phyloP scores from a whole-genome alignment of 2,888 invertebrate species.

The Pachydiplax longipennis region DNA sequence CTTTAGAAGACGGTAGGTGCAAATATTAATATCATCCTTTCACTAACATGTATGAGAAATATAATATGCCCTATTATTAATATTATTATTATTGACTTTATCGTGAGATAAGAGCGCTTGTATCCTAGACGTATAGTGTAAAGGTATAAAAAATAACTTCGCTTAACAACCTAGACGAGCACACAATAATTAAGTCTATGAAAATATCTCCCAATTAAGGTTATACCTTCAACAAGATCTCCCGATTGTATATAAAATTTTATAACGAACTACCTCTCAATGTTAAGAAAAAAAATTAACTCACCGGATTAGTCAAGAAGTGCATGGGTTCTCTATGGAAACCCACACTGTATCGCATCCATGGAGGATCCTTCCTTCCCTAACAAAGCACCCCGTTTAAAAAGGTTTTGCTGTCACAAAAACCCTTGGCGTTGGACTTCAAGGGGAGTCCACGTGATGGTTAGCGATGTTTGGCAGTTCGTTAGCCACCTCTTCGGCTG shows the following conservation, averaged over 20 bases:
- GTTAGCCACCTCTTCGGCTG: not conserved
- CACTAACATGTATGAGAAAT: too few relatives aligned
- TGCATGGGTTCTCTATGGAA: not conserved
- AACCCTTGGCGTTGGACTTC: not conserved
- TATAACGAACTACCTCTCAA: not conserved
- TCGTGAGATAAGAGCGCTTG: too few relatives aligned
- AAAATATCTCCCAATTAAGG: too few relatives aligned
- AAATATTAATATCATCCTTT: too few relatives aligned
- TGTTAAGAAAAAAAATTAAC: not conserved
- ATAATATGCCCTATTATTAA: too few relatives aligned
- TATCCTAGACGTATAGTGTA: too few relatives aligned
- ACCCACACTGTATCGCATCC: not conserved
- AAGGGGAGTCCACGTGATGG: constrained; percentile 42
- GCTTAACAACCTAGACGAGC: too few relatives aligned
- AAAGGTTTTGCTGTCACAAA: not conserved
- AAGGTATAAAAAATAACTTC: too few relatives aligned
- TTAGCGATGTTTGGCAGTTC: not conserved
- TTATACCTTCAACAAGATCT: too few relatives aligned
- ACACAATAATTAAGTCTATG: too few relatives aligned
- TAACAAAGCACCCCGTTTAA: not conserved
- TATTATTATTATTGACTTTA: too few relatives aligned
- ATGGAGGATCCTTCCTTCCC: not conserved
- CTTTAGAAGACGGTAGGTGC: too few relatives aligned
- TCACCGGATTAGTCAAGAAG: constrained; percentile 3
- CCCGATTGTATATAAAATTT: not conserved